phyloP scores from a whole-genome alignment of 2,113 vertebrate genomes.

The Petromus typicus region DNA sequence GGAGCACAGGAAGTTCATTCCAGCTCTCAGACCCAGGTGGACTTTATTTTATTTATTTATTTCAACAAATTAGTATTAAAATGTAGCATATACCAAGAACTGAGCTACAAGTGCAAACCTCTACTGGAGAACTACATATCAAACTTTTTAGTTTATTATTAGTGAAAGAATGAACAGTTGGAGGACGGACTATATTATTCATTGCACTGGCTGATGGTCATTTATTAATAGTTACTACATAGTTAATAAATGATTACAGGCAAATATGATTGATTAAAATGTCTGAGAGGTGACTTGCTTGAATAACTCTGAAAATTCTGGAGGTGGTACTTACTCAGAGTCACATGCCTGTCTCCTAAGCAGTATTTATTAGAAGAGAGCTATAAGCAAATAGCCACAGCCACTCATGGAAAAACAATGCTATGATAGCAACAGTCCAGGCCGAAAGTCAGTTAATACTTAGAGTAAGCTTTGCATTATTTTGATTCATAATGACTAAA shows the following conservation, averaged over 20 bases:
- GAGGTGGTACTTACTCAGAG: not conserved
- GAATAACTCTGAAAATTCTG: not conserved
- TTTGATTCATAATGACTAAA: conserved; percentile 33
- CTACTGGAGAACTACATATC: not conserved
- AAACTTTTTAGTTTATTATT: not conserved
- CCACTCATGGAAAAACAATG: not conserved
- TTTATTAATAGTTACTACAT: not conserved
- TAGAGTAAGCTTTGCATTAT: not conserved
- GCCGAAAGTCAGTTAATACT: not conserved
- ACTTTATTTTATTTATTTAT: conserved; percentile 27
- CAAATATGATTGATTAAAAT: not conserved
- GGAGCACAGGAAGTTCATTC: not conserved
- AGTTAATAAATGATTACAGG: not conserved
- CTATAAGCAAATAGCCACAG: not conserved
- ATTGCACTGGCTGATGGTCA: not conserved
- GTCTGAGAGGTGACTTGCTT: not conserved
- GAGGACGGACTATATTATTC: not conserved
- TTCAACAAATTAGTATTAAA: conserved; percentile 26
- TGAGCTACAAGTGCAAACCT: conserved; percentile 12
- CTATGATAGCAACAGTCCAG: not conserved
- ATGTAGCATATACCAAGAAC: not conserved
- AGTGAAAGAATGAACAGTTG: not conserved
- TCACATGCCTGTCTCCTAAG: not conserved
- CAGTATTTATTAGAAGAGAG: not conserved
- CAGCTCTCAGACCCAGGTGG: not conserved